phyloP scores from a whole-genome alignment of 1,140 invertebrate species.

The Apis florea region DNA sequence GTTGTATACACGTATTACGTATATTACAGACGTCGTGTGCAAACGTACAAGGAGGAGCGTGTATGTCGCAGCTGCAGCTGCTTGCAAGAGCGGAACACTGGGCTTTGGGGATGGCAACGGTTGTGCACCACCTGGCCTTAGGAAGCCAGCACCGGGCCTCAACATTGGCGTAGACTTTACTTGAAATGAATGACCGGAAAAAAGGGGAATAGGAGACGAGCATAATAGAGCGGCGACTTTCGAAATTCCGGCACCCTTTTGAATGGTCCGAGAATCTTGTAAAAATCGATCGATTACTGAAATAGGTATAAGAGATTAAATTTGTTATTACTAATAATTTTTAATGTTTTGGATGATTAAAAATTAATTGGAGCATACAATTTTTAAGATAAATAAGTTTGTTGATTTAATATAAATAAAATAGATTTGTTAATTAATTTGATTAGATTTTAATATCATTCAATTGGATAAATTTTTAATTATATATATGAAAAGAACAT shows the following conservation, averaged over 20 bases:
- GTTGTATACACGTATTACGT: slow-evolving; percentile 6
- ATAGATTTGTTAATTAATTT: too few relatives aligned
- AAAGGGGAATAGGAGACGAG: slow-evolving; percentile 3
- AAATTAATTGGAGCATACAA: too few relatives aligned
- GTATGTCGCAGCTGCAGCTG: slow-evolving; percentile 71
- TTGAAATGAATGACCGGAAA: slow-evolving; percentile 52
- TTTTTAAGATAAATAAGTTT: too few relatives aligned
- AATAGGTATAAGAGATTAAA: neutral
- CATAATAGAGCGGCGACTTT: slow-evolving; percentile 59
- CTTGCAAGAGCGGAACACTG: slow-evolving; percentile 68
- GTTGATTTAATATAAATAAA: too few relatives aligned
- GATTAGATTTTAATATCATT: too few relatives aligned
- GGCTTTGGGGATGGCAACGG: slow-evolving; percentile 76
- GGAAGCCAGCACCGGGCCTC: slow-evolving; percentile 70
- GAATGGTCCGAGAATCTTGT: neutral
- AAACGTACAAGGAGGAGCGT: slow-evolving; percentile 39
- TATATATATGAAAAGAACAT: neutral
- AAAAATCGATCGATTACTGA: slow-evolving; percentile 52
- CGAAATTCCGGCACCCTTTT: slow-evolving; percentile 65
- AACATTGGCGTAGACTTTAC: slow-evolving; percentile 68
- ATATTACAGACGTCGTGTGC: slow-evolving; percentile 22
- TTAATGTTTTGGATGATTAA: neutral
- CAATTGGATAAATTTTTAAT: too few relatives aligned
- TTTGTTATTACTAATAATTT: neutral
- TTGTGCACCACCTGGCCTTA: slow-evolving; percentile 78